These are phyloP conservation scores for Microplitis manilae DNA, from an alignment of 2,888 invertebrate genomes.

Conservation along the genomic window DNA sequence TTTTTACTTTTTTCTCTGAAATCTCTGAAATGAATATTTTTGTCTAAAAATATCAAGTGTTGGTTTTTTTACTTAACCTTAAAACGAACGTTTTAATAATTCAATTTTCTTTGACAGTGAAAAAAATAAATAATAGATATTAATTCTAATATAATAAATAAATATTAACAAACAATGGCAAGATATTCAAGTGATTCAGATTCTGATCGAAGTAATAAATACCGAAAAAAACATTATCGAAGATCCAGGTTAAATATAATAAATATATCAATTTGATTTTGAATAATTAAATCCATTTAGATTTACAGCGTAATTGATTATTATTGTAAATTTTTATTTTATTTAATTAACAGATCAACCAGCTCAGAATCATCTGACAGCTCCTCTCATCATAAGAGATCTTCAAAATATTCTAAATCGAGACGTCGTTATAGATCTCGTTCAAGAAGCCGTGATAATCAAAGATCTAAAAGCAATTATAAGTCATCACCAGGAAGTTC, in stretches of 20 bases:
- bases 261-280: not conserved
- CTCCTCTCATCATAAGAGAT: conserved; percentile 61
- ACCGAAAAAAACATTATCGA: conserved; percentile 61
- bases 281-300: no score
- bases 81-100: not conserved
- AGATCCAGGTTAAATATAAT: conserved; percentile 40
- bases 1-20: not conserved
- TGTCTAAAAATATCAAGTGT: not conserved
- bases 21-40: no score
- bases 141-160: no score
- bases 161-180: conserved; percentile 56
- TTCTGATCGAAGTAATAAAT: conserved; percentile 64
- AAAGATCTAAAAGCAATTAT: conserved; percentile 58
- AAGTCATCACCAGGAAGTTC: conserved; percentile 62
- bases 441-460: conserved; percentile 63
- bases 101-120: no score
- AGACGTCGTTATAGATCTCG: conserved; percentile 63
- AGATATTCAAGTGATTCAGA: conserved; percentile 68
- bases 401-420: conserved; percentile 62
- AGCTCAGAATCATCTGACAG: conserved; percentile 65
- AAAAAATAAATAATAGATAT: no score
- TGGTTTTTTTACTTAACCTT: not conserved
- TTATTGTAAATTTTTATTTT: not conserved
- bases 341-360: conserved; percentile 58
- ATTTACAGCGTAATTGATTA: not conserved